phyloP scores from a whole-genome alignment of 2,113 vertebrate species.

The Casuarius casuarius region DNA sequence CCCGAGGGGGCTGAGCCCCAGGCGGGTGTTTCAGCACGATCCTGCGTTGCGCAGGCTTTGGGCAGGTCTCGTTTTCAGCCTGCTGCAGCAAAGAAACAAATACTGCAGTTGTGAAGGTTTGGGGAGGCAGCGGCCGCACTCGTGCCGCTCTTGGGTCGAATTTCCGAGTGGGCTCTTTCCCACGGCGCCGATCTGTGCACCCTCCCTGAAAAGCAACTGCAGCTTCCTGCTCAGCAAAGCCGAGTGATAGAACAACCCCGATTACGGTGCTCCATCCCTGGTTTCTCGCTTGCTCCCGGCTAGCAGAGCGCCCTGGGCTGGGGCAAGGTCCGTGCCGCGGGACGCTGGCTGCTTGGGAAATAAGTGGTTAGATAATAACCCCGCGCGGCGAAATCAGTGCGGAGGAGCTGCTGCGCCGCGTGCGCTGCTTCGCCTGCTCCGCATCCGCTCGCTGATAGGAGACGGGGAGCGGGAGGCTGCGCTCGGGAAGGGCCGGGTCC shows the following conservation, averaged over 20 bases:
- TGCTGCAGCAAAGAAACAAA: background rate
- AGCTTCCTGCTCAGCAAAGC: background rate
- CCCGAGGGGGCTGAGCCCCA: too few species aligned
- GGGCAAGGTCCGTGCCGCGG: too few species aligned
- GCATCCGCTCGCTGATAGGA: background rate
- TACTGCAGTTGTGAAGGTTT: background rate
- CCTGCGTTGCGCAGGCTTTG: accelerated
- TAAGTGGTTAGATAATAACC: background rate
- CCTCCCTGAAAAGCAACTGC: background rate
- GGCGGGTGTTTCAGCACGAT: too few species aligned
- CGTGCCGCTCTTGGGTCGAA: background rate
- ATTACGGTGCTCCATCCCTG: background rate
- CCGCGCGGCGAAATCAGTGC: background rate
- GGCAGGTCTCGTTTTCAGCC: background rate
- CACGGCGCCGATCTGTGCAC: background rate
- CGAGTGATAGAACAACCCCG: background rate
- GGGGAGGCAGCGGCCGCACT: background rate
- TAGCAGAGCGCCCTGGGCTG: too few species aligned
- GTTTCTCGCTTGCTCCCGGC: too few species aligned
- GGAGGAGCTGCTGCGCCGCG: background rate
- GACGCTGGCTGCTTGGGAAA: too few species aligned
- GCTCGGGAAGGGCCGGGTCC: background rate
- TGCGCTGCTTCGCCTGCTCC: background rate
- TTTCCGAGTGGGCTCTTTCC: background rate
- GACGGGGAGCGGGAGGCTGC: background rate